Evolutionary conservation across 2,888 invertebrate genomes (phyloP), one percentile per base, ranked within the genome.

Genomic region (Clusia tigrina): DNA sequence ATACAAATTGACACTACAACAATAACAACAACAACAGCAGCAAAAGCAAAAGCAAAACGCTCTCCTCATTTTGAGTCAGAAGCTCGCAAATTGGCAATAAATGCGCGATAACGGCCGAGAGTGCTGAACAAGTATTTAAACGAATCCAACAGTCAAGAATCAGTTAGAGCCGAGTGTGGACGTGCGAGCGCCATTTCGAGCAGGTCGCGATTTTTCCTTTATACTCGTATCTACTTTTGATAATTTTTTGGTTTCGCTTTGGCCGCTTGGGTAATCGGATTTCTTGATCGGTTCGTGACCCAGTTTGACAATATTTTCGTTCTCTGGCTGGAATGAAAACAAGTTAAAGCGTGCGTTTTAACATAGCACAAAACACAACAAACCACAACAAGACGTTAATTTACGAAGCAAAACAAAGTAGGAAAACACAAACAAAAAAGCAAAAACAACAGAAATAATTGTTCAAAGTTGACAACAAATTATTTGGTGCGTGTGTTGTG

Each of bases 81-180:
- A n/a, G n/a, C n/a, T n/a, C n/a, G n/a, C n/a, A 48, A 51, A 52
- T 60, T 54, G 26, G 23, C 55, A 56, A 38, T 56, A 56, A 38
- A 22, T 20, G 26, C 2, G 22, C 61, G 61, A 61, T 57, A 61
- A 42, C 52, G 32, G 37, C n/a, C 38, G 42, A 62, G 51, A 63
- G 58, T 58, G 58, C 32, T 9, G 6, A 32, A 32, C 6, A 38
- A 63, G 58, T 63, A 37, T 58, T 52, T 51, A 24, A 54, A 64
- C 66, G 71, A 75, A 69, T 80, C n/a, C n/a, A n/a, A n/a, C 77
- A 78, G 78, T 78, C 73, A 71, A 68, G 69, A 73, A 70, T 66
- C 71, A 63, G 71, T 72, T 72, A 62, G 69, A 72, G 72, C 46
- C 69, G 69, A 66, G 75, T 68, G 69, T 74, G 72, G 71, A 76